A percentile compares a stretch with the other conserved stretches of the same genome.
Conservation (phyloP, 1,140 invertebrate genomes). For the Parapsyche elsis region DNA sequence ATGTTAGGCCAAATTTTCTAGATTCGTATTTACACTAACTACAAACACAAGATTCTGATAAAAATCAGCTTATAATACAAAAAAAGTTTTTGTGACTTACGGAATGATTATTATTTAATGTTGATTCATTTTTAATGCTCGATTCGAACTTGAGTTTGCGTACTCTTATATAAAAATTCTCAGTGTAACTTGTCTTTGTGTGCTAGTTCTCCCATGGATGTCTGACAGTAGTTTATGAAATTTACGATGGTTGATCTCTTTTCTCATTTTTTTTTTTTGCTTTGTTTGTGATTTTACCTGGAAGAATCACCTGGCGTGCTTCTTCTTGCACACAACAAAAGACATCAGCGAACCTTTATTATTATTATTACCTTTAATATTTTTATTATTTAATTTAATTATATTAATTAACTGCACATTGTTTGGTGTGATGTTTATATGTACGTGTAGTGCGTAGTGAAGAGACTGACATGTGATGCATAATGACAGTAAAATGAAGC, state of each 20-base stretch:
- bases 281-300: constrained; percentile 19
- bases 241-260: not conserved
- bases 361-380: too few relatives aligned
- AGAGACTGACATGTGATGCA: not conserved
- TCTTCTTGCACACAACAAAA: not conserved
- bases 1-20: too few relatives aligned
- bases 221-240: not conserved
- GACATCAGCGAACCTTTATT: not conserved
- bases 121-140: too few relatives aligned
- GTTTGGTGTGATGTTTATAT: not conserved
- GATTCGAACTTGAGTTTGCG: too few relatives aligned
- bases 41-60: too few relatives aligned
- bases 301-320: constrained; percentile 6
- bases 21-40: too few relatives aligned
- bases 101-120: too few relatives aligned
- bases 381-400: too few relatives aligned
- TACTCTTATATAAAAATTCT: not conserved
- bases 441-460: not conserved
- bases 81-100: too few relatives aligned
- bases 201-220: not conserved
- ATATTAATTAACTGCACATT: too few relatives aligned
- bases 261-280: not conserved
- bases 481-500: constrained; percentile 13
- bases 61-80: too few relatives aligned
- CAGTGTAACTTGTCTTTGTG: not conserved